Evolutionary conservation across 2,888 invertebrate species (phyloP).

Genomic region (Microplitis deprimator): DNA sequence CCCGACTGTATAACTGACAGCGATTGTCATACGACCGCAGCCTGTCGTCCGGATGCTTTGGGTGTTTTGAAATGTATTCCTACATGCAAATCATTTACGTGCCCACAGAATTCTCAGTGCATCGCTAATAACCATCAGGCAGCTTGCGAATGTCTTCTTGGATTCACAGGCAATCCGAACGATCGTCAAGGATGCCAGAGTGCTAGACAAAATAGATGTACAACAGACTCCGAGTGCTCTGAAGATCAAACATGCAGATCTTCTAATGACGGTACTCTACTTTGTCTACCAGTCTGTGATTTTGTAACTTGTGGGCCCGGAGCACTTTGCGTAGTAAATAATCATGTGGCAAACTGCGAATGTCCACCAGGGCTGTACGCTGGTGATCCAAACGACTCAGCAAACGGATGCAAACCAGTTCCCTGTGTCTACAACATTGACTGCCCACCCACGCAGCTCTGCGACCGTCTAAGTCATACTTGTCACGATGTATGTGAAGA

Average conservation of each 20-base stretch:
- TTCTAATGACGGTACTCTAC: conserved; percentile 74
- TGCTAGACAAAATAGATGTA: conserved; percentile 82
- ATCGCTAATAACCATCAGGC: conserved; percentile 81
- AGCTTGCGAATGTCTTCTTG: conserved; percentile 86
- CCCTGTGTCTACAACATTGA: conserved; percentile 91
- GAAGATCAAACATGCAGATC: conserved; percentile 86
- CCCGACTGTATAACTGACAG: conserved; percentile 83
- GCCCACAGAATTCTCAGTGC: conserved; percentile 88
- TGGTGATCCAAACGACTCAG: conserved; percentile 86
- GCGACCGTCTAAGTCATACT: conserved; percentile 86
- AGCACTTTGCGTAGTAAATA: conserved; percentile 90
- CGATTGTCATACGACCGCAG: conserved; percentile 80
- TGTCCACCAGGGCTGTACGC: conserved; percentile 90
- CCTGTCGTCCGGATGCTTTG: conserved; percentile 87
- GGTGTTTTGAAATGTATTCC: conserved; percentile 88
- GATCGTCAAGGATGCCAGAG: conserved; percentile 89
- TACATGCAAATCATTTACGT: conserved; percentile 86
- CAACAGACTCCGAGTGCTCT: conserved; percentile 84
- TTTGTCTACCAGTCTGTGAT: conserved; percentile 86
- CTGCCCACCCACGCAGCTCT: conserved; percentile 84
- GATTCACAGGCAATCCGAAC: conserved; percentile 91
- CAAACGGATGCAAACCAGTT: conserved; percentile 83
- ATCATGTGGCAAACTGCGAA: conserved; percentile 90
- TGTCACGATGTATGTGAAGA: conserved; percentile 87
- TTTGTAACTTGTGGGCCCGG: conserved; percentile 85